phyloP scores from a whole-genome alignment of 2,888 invertebrate genomes.

The Chloromyia formosa region DNA sequence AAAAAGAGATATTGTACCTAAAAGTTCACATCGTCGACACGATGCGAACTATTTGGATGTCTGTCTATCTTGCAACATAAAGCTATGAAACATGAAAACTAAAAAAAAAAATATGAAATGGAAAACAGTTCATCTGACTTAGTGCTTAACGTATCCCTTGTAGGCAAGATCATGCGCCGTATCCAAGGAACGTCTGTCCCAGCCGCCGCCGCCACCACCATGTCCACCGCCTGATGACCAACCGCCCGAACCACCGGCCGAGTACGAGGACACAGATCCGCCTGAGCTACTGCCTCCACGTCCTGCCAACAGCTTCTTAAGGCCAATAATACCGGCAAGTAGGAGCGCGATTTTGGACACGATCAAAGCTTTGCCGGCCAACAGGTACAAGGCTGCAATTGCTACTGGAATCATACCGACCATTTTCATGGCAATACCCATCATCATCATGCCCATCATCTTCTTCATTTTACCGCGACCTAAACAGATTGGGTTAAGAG shows the following conservation, averaged over 20 bases:
- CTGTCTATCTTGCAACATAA: constrained; percentile 44
- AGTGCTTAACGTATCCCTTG: constrained; percentile 69
- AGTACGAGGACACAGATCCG: constrained; percentile 62
- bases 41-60: neutral
- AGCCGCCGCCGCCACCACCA: constrained; percentile 68
- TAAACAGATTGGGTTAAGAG: constrained; percentile 60
- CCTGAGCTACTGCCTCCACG: constrained; percentile 68
- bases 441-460: constrained; percentile 92
- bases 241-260: constrained; percentile 60
- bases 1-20: constrained; percentile 29
- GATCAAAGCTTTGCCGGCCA: constrained; percentile 88
- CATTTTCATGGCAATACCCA: constrained; percentile 86
- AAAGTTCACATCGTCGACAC: neutral
- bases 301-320: constrained; percentile 81
- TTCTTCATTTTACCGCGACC: constrained; percentile 88
- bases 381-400: constrained; percentile 80
- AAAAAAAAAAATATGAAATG: no score
- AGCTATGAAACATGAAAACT: constrained; percentile 40
- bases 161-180: constrained; percentile 76
- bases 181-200: constrained; percentile 75
- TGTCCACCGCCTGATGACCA: constrained; percentile 64
- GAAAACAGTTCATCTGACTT: constrained; percentile 48
- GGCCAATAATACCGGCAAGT: constrained; percentile 80
- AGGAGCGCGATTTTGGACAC: constrained; percentile 81
- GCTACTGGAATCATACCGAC: constrained; percentile 82